phyloP scores from a whole-genome alignment of 2,113 vertebrate species.

The Erythrolamprus reginae region DNA sequence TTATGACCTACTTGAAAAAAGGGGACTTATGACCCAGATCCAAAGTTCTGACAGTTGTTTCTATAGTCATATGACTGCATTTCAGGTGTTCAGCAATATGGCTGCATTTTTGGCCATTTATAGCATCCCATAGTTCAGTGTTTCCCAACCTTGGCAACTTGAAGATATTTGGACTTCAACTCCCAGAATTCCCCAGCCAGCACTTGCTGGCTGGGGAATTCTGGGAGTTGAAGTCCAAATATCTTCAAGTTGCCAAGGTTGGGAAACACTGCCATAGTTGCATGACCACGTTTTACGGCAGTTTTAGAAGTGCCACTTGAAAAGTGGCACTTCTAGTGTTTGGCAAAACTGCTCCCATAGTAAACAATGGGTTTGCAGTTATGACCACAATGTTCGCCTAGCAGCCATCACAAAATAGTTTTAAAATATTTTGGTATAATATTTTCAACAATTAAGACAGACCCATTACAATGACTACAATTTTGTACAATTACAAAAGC shows the following conservation, averaged over 20 bases:
- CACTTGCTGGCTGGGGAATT: too few relatives aligned
- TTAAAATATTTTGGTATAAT: neutral
- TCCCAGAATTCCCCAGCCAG: too few relatives aligned
- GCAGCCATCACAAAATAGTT: neutral
- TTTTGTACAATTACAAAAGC: too few relatives aligned
- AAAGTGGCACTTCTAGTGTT: neutral
- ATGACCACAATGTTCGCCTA: neutral
- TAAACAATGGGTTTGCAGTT: neutral
- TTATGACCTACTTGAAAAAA: neutral
- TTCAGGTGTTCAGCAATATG: neutral
- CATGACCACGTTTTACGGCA: neutral
- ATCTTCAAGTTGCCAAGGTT: too few relatives aligned
- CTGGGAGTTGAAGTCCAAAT: too few relatives aligned
- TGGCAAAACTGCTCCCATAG: neutral
- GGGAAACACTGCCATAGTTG: too few relatives aligned
- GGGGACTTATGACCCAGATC: neutral
- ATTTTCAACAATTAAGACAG: neutral
- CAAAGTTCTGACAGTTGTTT: neutral
- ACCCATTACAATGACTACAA: neutral
- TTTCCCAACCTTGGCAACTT: too few relatives aligned
- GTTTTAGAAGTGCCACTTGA: too few relatives aligned
- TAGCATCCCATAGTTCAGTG: neutral
- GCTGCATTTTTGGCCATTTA: neutral
- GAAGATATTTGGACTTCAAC: too few relatives aligned
- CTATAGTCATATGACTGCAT: neutral